Percentiles rank a stretch among this genome's conserved stretches.
Conservation (phyloP, 2,797 vertebrate genomes). For the Macropodus opercularis region DNA sequence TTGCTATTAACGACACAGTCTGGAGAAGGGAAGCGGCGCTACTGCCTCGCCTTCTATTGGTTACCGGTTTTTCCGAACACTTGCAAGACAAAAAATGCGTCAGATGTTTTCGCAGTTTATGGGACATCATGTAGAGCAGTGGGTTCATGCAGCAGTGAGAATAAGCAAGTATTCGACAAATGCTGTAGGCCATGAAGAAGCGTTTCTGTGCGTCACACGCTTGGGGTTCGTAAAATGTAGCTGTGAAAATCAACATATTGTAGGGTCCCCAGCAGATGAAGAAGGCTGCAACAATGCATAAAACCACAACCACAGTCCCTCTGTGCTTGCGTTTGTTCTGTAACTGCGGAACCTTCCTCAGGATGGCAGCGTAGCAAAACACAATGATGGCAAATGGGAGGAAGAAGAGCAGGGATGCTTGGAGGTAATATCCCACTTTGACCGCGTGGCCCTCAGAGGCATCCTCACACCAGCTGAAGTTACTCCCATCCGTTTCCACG, state of each 20-base stretch:
- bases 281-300: constrained; percentile 71
- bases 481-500: fast-evolving
- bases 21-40: constrained; percentile 9
- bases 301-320: constrained; percentile 66
- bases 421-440: constrained; percentile 49
- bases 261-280: constrained; percentile 80
- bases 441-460: fast-evolving
- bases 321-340: constrained; percentile 52
- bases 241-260: constrained; percentile 59
- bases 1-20: constrained; percentile 2
- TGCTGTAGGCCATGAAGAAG: neutral
- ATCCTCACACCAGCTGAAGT: constrained; percentile 7
- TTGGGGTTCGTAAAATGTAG: fast-evolving
- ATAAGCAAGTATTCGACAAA: constrained; percentile 70
- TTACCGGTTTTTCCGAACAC: neutral
- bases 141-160: constrained; percentile 83
- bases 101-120: constrained; percentile 60
- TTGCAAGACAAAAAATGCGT: constrained; percentile 41
- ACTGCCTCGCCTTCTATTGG: neutral
- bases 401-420: constrained; percentile 72
- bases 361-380: constrained; percentile 75
- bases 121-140: constrained; percentile 69
- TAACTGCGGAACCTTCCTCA: constrained; percentile 55
- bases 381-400: constrained; percentile 72
- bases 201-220: fast-evolving